Conservation (phyloP, 2,113 vertebrate species). For the Dicaeum eximium region DNA sequence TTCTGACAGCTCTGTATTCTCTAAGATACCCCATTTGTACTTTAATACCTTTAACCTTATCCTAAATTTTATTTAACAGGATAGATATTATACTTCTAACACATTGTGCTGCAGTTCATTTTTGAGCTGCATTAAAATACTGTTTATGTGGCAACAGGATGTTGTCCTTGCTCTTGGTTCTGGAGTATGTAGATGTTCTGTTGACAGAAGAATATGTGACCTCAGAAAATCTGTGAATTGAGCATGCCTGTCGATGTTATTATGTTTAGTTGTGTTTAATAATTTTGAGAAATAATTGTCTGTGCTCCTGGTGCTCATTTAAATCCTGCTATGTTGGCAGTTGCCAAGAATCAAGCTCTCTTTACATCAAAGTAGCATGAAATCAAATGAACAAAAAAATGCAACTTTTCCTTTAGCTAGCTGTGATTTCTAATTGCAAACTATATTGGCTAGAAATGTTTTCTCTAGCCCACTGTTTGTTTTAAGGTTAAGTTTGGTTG, state of each 20-base stretch:
- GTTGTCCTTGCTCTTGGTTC: slow-evolving; percentile 45
- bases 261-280: slow-evolving; percentile 33
- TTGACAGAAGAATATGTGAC: slow-evolving; percentile 50
- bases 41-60: not conserved
- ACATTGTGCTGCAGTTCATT: not conserved
- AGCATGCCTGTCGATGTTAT: not conserved
- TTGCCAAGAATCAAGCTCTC: not conserved
- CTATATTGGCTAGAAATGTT: not conserved
- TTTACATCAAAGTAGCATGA: not conserved
- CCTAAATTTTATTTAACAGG: not conserved
- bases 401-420: not conserved
- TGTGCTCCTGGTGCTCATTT: not conserved
- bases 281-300: not conserved
- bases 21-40: not conserved
- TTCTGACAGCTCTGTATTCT: not conserved
- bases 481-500: not conserved
- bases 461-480: not conserved
- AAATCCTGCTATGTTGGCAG: not conserved
- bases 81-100: not conserved
- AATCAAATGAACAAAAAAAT: not conserved
- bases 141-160: slow-evolving; percentile 44
- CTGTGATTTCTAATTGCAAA: not conserved
- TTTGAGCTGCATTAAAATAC: slow-evolving; percentile 1
- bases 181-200: slow-evolving; percentile 46
- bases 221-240: slow-evolving; percentile 16